Conservation (phyloP, 2,888 invertebrate species). For the Trichogramma evanescens region DNA sequence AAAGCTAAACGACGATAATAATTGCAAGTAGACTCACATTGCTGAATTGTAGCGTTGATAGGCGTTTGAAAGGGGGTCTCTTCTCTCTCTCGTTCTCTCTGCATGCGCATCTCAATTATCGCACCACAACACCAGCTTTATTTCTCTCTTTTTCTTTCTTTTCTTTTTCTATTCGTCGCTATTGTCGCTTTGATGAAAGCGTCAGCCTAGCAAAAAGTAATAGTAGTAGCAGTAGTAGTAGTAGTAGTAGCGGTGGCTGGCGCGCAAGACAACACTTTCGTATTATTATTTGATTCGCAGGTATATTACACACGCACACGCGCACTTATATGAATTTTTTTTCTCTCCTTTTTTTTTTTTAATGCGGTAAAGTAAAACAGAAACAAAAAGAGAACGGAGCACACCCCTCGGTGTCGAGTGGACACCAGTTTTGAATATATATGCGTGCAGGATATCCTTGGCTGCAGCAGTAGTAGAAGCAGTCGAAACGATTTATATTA, state of each 20-base stretch:
- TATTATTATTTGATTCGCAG: not conserved
- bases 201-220: not conserved
- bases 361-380: too few relatives aligned
- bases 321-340: not conserved
- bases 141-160: not conserved
- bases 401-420: too few relatives aligned
- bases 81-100: not conserved
- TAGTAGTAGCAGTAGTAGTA: not conserved
- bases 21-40: constrained; percentile 18
- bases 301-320: not conserved
- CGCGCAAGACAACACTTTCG: not conserved
- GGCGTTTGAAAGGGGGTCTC: constrained; percentile 1
- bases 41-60: not conserved
- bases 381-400: too few relatives aligned
- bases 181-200: not conserved
- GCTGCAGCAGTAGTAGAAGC: too few relatives aligned
- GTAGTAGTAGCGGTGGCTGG: not conserved
- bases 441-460: too few relatives aligned
- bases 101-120: not conserved
- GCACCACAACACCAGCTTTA: constrained; percentile 17
- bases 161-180: not conserved
- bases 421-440: too few relatives aligned
- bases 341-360: too few relatives aligned
- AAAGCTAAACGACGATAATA: constrained; percentile 13
- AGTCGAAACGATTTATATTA: too few relatives aligned